Base-by-base conservation (phyloP, 2,888 invertebrate genomes). In the Oxystoma pomonae region DNA sequence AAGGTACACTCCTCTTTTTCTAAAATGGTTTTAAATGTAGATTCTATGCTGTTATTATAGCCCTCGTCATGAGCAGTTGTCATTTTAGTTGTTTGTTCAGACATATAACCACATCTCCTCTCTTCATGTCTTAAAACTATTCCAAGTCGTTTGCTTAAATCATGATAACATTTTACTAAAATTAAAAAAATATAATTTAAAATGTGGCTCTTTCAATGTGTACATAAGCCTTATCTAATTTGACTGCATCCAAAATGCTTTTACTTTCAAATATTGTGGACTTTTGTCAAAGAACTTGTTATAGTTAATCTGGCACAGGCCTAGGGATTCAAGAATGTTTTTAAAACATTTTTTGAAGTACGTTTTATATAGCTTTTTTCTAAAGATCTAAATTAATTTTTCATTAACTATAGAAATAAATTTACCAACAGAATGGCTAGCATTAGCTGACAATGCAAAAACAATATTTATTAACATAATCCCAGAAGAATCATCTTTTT, bases 101-200 rank as follows among this genome's bases (percentile, higher is more conserved):
- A 90, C 60, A 98, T 83, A 82, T 93, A 98, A 16, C 92, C 90
- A 77, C 92, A 91, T 67, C 96, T 84, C 68, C 90, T 89, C 79
- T 98, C 97, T 81, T 98, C 98, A 76, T 96, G 93, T 66, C 91
- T 86, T 58, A 98, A 80, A 18, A 95, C 94, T 72, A 92, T 87
- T 0, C 94, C 94, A 68, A 95, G 83, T 74, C 93, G 87, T 82
- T 92, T 92, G 76, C 96, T 96, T 69, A 98, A 83, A 81, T 96
- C 94, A 79, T 97, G 94, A 80, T 96, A 98, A 80, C 95, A 95
- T 79, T 92, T 91, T 0, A 96, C 90, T 86, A 78, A 18, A 83
- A 84, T 51, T 18, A 17, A 58, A 20, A 16, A n/a, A n/a, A n/a
- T n/a, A n/a, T n/a, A n/a, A n/a, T n/a, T n/a, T n/a, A n/a, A n/a